Evolutionary conservation across 2,888 invertebrate species (phyloP).

Genomic region (Oxyteleia sp.): DNA sequence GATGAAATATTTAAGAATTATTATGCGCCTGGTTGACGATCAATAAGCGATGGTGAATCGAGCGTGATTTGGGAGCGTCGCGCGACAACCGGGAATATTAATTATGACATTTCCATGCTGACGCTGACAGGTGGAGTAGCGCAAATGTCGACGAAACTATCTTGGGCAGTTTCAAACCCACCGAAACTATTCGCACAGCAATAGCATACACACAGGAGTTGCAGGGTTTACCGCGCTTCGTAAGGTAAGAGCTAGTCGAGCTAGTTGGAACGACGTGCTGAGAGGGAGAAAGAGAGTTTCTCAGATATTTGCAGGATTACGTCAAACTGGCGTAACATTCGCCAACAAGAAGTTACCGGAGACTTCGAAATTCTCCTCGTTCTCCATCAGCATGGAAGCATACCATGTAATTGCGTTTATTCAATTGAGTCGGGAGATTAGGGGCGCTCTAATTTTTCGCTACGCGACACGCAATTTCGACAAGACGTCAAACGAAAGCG

Average conservation of each 20-base stretch:
- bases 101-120: slow-evolving; percentile 65
- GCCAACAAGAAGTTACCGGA: slow-evolving; percentile 70
- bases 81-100: slow-evolving; percentile 51
- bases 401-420: slow-evolving; percentile 54
- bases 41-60: slow-evolving; percentile 35
- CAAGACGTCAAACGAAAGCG: too few species aligned
- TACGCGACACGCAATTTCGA: background rate
- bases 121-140: slow-evolving; percentile 69
- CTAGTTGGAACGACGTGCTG: slow-evolving; percentile 47
- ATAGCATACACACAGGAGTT: slow-evolving; percentile 79
- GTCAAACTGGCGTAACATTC: slow-evolving; percentile 84
- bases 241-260: slow-evolving; percentile 60
- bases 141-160: slow-evolving; percentile 79
- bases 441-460: slow-evolving; percentile 3
- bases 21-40: slow-evolving; percentile 18
- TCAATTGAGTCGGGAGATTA: slow-evolving; percentile 42
- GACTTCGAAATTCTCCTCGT: slow-evolving; percentile 66
- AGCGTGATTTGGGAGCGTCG: slow-evolving; percentile 19
- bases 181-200: slow-evolving; percentile 79
- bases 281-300: slow-evolving; percentile 74
- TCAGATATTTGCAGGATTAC: slow-evolving; percentile 81
- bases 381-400: slow-evolving; percentile 33
- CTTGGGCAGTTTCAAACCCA: slow-evolving; percentile 75
- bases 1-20: slow-evolving; percentile 5
- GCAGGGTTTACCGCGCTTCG: slow-evolving; percentile 77